Evolutionary conservation across 1,140 invertebrate species (phyloP).

Genomic region (Luehdorfia chinensis): DNA sequence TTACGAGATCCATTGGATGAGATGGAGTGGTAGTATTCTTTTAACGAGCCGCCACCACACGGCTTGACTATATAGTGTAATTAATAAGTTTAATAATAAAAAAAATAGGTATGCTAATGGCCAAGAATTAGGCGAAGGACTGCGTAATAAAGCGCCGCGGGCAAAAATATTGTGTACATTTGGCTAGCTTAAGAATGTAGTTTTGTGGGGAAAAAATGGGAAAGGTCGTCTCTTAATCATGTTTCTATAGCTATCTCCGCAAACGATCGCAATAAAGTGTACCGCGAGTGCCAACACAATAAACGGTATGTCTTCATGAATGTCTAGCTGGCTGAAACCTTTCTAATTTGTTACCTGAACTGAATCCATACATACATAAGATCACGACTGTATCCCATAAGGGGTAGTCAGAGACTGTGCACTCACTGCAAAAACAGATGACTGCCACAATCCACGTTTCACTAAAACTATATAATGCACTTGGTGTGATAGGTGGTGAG

Average conservation of each 20-base stretch:
- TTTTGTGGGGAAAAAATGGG: slow-evolving; percentile 14
- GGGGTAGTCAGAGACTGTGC: too few relatives aligned
- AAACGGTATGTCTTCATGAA: slow-evolving; percentile 12
- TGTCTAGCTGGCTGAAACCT: background rate
- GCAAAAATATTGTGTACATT: slow-evolving; percentile 9
- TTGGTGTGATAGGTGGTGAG: too few relatives aligned
- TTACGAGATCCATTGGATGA: too few relatives aligned
- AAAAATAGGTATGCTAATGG: background rate
- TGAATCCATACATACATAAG: too few relatives aligned
- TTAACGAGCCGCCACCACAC: too few relatives aligned
- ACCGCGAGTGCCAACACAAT: slow-evolving; percentile 1
- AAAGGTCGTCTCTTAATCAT: slow-evolving; percentile 12
- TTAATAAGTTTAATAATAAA: background rate
- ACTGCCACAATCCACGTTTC: too few relatives aligned
- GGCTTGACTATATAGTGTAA: too few relatives aligned
- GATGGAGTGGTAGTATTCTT: too few relatives aligned
- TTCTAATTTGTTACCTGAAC: slow-evolving; percentile 12
- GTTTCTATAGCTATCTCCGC: background rate
- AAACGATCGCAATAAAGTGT: background rate
- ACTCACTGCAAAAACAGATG: too few relatives aligned
- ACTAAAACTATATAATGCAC: too few relatives aligned
- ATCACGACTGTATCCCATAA: too few relatives aligned
- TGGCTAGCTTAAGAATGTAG: slow-evolving; percentile 6
- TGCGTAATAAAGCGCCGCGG: slow-evolving; percentile 7
- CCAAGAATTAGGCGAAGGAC: slow-evolving; percentile 4